A percentile compares a stretch with the other conserved stretches of the same genome.
phyloP scores from a whole-genome alignment of 2,888 invertebrate species.

The Ectemnius cavifrons region DNA sequence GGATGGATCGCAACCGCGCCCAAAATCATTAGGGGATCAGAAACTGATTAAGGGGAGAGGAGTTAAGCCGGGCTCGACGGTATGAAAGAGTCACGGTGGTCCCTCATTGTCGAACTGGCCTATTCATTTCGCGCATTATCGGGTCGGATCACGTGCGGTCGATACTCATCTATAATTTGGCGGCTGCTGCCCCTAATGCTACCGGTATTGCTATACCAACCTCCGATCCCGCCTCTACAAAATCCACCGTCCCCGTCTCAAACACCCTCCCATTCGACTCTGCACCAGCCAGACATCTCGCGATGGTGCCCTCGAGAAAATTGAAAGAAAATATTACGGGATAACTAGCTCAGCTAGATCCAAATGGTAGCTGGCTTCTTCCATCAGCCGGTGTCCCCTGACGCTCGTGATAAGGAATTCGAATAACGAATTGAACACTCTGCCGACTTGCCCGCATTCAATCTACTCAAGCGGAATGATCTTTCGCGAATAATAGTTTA shows the following conservation, averaged over 20 bases:
- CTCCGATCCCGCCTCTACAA: slow-evolving; percentile 7
- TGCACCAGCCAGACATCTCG: background rate
- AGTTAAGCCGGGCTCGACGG: slow-evolving; percentile 63
- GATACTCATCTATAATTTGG: slow-evolving; percentile 75
- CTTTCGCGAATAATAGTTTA: too few species aligned
- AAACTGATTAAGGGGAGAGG: slow-evolving; percentile 72
- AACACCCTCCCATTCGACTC: slow-evolving; percentile 52
- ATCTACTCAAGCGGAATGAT: too few species aligned
- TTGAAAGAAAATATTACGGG: slow-evolving; percentile 70
- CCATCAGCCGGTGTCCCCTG: background rate
- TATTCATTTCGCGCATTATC: slow-evolving; percentile 76
- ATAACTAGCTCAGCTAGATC: slow-evolving; percentile 20
- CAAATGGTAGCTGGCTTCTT: background rate
- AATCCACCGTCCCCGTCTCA: slow-evolving; percentile 19
- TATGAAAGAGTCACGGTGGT: slow-evolving; percentile 73
- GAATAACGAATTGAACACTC: slow-evolving; percentile 9
- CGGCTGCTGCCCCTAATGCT: slow-evolving; percentile 44
- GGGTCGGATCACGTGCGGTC: slow-evolving; percentile 72
- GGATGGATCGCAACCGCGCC: slow-evolving; percentile 59
- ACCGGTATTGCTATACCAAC: slow-evolving; percentile 1
- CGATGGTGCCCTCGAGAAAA: slow-evolving; percentile 50
- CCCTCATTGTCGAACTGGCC: slow-evolving; percentile 70
- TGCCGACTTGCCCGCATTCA: too few species aligned
- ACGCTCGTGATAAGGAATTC: slow-evolving; percentile 4
- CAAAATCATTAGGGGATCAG: slow-evolving; percentile 75